Base-by-base conservation (phyloP, 2,113 vertebrate genomes). In the Eira barbara region DNA sequence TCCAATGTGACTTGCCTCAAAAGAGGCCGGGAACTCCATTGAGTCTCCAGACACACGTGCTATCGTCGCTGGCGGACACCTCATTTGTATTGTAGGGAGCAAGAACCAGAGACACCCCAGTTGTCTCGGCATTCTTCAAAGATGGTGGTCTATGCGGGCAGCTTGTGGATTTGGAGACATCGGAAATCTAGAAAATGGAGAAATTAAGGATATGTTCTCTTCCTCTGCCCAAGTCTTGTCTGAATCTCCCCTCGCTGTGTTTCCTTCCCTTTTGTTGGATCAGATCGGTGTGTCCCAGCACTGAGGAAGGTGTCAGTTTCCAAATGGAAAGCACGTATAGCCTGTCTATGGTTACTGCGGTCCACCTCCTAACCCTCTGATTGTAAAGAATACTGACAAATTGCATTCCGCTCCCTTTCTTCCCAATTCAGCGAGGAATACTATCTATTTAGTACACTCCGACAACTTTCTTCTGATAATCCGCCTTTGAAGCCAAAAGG, bases 61-160 rank as follows among this genome's bases (percentile, higher is more conserved):
- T 18, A 31, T 2, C 4, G 0, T 0, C 2, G 0, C 29, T 3
- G 6, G 1, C 9, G 1, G 6, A 3, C 15, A 23, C 8, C 4
- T 13, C 1, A 31, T 0, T 31, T 55, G n/a, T 21, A 31, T 23
- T 10, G n/a, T 7, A 25, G 12, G 31, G 7, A 7, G 31, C 6
- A 3, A 42, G 59, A 45, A 3, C 23, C 49, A 69, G 4, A 1
- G 36, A 17, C 4, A 17, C n/a, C 39, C 17, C 21, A 4, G 7
- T 4, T n/a, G 18, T n/a, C 65, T 57, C 8, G 49, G 27, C 27
- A 3, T 45, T 67, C 47, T 82, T 7, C 25, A 65, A 23, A 69
- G 83, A 21, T 21, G 36, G 8, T 13, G 27, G 4, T 4, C 0
- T 18, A 14, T 10, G 27, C 29, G 1, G 39, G 29, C 6, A 57